Evolutionary conservation across 2,888 invertebrate genomes (phyloP).

Genomic region (Thecophora atra): DNA sequence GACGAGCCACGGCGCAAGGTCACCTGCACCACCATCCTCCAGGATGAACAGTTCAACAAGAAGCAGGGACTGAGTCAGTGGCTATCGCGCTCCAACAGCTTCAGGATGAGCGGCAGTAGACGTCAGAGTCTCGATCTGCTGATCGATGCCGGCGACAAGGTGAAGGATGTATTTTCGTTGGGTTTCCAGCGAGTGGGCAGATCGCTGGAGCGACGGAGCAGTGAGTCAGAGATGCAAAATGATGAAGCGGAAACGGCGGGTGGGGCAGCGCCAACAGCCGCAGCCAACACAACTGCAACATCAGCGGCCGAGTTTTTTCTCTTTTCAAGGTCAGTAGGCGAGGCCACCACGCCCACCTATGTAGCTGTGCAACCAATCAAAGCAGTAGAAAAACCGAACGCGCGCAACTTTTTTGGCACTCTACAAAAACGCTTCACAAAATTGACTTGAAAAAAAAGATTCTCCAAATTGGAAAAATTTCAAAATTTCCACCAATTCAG

Average conservation of each 20-base stretch:
- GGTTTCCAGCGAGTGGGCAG: slow-evolving; percentile 78
- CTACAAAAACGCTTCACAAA: slow-evolving; percentile 61
- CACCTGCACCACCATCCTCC: slow-evolving; percentile 65
- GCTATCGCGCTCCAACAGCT: slow-evolving; percentile 64
- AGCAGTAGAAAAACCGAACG: slow-evolving; percentile 51
- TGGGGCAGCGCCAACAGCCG: slow-evolving; percentile 39
- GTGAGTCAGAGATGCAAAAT: slow-evolving; percentile 72
- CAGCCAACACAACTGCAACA: slow-evolving; percentile 41
- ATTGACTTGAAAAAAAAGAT: slow-evolving; percentile 56
- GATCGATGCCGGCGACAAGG: slow-evolving; percentile 80
- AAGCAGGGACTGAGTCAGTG: slow-evolving; percentile 61
- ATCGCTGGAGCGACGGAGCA: slow-evolving; percentile 76
- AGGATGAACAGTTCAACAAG: slow-evolving; percentile 57
- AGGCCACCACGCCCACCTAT: slow-evolving; percentile 31
- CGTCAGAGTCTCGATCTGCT: slow-evolving; percentile 81
- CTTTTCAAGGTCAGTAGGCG: slow-evolving; percentile 64
- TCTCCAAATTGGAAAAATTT: slow-evolving; percentile 6
- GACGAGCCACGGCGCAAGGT: slow-evolving; percentile 64
- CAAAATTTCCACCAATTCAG: slow-evolving; percentile 41
- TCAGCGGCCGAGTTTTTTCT: slow-evolving; percentile 62
- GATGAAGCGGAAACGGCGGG: slow-evolving; percentile 42
- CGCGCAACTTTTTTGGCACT: slow-evolving; percentile 52
- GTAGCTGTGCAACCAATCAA: slow-evolving; percentile 42
- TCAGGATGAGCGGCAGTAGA: slow-evolving; percentile 64
- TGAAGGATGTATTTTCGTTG: slow-evolving; percentile 82